Base-by-base conservation (phyloP, 2,797 vertebrate species). In the Philypnodon macrostomus region DNA sequence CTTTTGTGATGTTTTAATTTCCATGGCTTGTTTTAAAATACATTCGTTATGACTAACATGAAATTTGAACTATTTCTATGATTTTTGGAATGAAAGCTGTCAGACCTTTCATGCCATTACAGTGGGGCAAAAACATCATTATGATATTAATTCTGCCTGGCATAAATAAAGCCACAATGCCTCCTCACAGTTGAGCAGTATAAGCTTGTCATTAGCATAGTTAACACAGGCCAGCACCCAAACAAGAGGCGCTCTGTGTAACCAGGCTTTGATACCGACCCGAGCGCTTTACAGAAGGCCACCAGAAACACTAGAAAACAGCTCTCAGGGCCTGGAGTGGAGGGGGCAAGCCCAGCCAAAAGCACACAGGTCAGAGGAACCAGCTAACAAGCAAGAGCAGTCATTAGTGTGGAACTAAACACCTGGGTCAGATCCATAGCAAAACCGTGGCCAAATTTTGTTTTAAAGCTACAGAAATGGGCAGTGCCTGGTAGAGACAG, bases 241-340 rank as follows among this genome's bases (percentile, higher is more conserved):
- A 74, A 86, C 81, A 87, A 85, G 79, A 81, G 84, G 1, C 26
- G 39, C 80, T 79, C 73, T 87, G 80, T 87, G 77, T 68, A 74
- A 77, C 58, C 15, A 40, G 31, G 64, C 83, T 77, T 82, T 84
- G 81, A 86, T 82, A 82, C 77, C 14, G 70, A 80, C 63, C 66
- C 72, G 41, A 67, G 63, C 23, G 75, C 68, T 69, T n/a, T 54
- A 78, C 79, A 81, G 77, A 83, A 75, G 78, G 79, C 79, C 68
- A 73, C 73, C 79, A 85, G 81, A 61, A 75, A 71, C 61, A 51
- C 72, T 48, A 73, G 57, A 74, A 39, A 73, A 67, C 46, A 3
- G 47, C 77, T 81, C 79, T 82, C 68, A 63, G 67, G 58, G 67
- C 47, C 75, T 32, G 23, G 77, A 66, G 69, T 63, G 72, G 67